These are phyloP conservation scores for Julus scandinavius DNA, from an alignment of 2,888 invertebrate species.

Conservation along the genomic window DNA sequence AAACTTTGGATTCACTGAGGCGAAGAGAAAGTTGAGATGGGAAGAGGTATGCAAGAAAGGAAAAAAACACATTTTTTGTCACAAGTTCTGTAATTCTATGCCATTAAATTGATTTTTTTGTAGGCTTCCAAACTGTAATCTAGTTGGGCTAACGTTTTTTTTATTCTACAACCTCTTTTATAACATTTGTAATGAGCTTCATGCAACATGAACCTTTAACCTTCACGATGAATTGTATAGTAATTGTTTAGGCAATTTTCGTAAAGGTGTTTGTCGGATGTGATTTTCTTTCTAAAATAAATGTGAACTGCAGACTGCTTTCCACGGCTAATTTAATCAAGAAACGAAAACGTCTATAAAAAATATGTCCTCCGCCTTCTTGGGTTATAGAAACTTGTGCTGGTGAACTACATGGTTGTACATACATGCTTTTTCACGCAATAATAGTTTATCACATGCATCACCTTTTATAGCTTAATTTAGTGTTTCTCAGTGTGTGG, in stretches of 20 bases:
- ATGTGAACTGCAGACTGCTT: conserved; percentile 1
- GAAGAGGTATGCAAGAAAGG: neutral
- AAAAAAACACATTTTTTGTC: neutral
- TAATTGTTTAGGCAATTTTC: neutral
- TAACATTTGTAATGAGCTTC: neutral
- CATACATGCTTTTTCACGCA: neutral
- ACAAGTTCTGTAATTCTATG: neutral
- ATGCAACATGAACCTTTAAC: neutral
- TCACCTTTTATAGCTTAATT: too few species aligned
- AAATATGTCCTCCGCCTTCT: neutral
- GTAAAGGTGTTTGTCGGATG: neutral
- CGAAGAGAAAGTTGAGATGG: neutral
- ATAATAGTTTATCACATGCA: too few species aligned
- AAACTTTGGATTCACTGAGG: neutral
- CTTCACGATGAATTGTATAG: neutral
- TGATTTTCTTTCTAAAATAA: neutral
- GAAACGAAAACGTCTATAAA: neutral
- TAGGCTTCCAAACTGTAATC: neutral
- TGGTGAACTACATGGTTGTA: neutral
- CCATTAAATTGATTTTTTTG: neutral
- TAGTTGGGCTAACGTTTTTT: neutral
- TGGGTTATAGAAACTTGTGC: neutral
- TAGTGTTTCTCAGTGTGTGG: too few species aligned
- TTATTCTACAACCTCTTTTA: neutral
- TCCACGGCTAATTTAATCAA: neutral